Percentiles rank a stretch among this genome's conserved stretches.
Conservation (phyloP, 2,888 invertebrate genomes). For the Sipha maydis region DNA sequence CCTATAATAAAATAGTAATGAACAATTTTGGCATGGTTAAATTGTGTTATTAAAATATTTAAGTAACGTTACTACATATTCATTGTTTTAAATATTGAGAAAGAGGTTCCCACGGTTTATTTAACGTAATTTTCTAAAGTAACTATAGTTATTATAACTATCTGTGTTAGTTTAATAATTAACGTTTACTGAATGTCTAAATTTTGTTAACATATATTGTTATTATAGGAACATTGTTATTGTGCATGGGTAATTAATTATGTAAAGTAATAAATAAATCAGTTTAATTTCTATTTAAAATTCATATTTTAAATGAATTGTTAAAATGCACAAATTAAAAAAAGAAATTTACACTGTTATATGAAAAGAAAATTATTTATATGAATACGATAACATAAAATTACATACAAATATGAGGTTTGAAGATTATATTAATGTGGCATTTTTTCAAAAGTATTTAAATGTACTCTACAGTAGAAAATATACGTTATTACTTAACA, state of each 20-base stretch:
- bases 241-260: constrained; percentile 6
- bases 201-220: not conserved
- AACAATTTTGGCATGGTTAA: no score
- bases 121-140: not conserved
- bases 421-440: not conserved
- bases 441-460: not conserved
- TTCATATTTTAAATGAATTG: not conserved
- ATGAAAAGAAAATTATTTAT: not conserved
- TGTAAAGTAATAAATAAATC: not conserved
- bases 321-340: not conserved
- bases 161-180: not conserved
- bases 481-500: not conserved
- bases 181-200: constrained; percentile 2
- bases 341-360: not conserved
- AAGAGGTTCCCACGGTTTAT: not conserved
- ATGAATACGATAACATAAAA: no score
- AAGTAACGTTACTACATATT: no score
- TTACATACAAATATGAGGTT: no score
- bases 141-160: constrained; percentile 1
- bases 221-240: not conserved
- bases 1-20: no score
- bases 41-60: no score
- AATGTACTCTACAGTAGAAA: not conserved
- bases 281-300: not conserved
- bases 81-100: not conserved